phyloP scores from a whole-genome alignment of 2,797 vertebrate genomes.

The Chaetophractus vellerosus region DNA sequence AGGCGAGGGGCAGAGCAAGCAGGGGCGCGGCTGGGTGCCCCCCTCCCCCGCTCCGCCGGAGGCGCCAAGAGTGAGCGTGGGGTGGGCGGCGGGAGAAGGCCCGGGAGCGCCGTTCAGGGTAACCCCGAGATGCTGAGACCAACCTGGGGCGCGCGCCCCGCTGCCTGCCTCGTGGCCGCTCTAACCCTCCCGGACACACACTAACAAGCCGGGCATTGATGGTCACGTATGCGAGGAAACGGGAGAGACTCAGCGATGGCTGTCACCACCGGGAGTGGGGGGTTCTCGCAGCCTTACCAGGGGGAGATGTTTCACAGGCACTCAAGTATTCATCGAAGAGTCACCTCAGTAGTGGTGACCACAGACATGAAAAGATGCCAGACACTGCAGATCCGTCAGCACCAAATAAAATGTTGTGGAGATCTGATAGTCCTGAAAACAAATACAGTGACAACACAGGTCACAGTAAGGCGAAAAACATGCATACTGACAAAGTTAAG shows the following conservation, averaged over 20 bases:
- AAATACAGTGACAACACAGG: constrained; percentile 94
- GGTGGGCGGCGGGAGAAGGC: no score
- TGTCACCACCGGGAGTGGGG: constrained; percentile 98
- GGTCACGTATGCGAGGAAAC: no score
- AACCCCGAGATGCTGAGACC: no score
- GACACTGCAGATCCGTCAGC: constrained; percentile 95
- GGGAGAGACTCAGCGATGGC: constrained; percentile 93
- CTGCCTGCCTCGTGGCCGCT: no score
- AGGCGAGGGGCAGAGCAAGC: no score
- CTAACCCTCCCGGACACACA: no score
- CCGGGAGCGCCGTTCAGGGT: no score
- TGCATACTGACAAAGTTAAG: constrained; percentile 94
- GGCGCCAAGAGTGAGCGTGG: no score
- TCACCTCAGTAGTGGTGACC: constrained; percentile 95
- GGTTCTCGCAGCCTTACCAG: constrained; percentile 97
- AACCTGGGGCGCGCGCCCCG: no score
- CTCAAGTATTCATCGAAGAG: constrained; percentile 98
- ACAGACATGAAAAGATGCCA: constrained; percentile 97
- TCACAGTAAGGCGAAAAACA: constrained; percentile 95
- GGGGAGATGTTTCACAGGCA: constrained; percentile 88
- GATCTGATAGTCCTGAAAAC: constrained; percentile 97
- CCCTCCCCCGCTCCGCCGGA: no score
- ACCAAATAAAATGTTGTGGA: constrained; percentile 96
- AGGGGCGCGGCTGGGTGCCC: no score
- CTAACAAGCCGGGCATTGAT: no score